Conservation (phyloP, 2,888 invertebrate genomes). For the Linnaemya vulpina region DNA sequence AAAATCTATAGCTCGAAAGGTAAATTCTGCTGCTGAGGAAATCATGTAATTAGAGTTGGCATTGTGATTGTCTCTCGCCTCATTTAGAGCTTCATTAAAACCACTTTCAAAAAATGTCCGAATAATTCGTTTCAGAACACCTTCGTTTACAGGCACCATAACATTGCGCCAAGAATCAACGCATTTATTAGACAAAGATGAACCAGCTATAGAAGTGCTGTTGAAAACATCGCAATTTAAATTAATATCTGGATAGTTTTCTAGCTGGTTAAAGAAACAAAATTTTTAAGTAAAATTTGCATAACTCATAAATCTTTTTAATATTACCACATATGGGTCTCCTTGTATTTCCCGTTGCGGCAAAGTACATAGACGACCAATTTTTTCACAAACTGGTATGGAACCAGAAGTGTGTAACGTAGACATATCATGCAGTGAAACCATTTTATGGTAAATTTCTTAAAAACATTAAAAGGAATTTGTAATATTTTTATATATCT, state of each 20-base stretch:
- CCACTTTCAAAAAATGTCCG: conserved; percentile 91
- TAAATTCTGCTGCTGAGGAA: conserved; percentile 84
- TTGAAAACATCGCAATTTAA: conserved; percentile 86
- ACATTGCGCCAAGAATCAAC: conserved; percentile 82
- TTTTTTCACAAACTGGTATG: conserved; percentile 86
- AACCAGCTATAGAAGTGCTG: conserved; percentile 83
- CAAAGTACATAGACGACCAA: conserved; percentile 84
- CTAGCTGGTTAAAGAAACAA: conserved; percentile 82
- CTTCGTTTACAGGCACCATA: conserved; percentile 87
- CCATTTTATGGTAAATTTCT: conserved; percentile 79
- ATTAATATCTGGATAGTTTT: conserved; percentile 88
- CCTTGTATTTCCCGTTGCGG: conserved; percentile 83
- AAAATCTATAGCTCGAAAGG: conserved; percentile 84
- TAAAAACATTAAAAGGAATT: too few relatives aligned
- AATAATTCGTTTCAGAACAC: conserved; percentile 89
- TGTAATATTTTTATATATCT: too few relatives aligned
- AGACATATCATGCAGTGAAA: conserved; percentile 84
- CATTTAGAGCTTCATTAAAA: conserved; percentile 87
- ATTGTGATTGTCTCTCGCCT: conserved; percentile 84
- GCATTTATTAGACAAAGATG: conserved; percentile 69
- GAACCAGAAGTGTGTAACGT: conserved; percentile 84
- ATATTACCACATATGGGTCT: conserved; percentile 82
- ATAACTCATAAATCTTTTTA: not conserved
- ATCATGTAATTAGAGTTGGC: conserved; percentile 82
- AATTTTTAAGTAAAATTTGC: not conserved